Percentiles rank a stretch among this genome's conserved stretches.
Conservation (phyloP, 2,113 vertebrate species). For the Sapayoa aenigma region DNA sequence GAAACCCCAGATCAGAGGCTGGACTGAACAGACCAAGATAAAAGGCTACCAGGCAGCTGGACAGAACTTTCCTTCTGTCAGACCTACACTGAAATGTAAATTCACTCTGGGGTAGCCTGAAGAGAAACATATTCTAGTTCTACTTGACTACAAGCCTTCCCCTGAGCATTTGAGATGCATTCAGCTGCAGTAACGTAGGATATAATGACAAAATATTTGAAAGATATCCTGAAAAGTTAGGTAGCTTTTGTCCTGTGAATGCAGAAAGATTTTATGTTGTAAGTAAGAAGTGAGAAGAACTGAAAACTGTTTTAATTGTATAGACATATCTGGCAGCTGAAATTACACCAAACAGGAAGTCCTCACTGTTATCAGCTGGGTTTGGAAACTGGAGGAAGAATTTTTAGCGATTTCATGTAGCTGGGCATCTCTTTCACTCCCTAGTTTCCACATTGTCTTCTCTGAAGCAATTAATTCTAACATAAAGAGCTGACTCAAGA, state of each 20-base stretch:
- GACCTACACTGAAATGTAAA: neutral
- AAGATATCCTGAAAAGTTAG: neutral
- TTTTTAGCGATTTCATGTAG: neutral
- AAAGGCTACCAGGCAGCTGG: neutral
- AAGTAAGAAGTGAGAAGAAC: neutral
- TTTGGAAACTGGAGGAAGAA: neutral
- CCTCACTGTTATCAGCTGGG: neutral
- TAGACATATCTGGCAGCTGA: neutral
- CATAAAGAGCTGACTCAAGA: neutral
- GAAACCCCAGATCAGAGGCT: neutral
- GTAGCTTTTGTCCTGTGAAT: neutral
- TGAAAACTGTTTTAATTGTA: neutral
- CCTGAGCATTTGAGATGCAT: neutral
- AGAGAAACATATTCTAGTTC: neutral
- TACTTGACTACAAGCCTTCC: neutral
- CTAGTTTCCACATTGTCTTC: neutral
- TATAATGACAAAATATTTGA: neutral
- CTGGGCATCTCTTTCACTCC: neutral
- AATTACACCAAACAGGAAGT: neutral
- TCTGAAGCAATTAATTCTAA: neutral
- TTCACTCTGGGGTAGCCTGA: neutral
- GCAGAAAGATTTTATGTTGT: neutral
- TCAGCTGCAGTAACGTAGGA: neutral
- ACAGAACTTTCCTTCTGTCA: neutral
- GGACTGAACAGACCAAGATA: neutral